A percentile compares a stretch with the other conserved stretches of the same genome.
Evolutionary conservation across 2,797 vertebrate species (phyloP).

Genomic region (Sebastes miniatus): DNA sequence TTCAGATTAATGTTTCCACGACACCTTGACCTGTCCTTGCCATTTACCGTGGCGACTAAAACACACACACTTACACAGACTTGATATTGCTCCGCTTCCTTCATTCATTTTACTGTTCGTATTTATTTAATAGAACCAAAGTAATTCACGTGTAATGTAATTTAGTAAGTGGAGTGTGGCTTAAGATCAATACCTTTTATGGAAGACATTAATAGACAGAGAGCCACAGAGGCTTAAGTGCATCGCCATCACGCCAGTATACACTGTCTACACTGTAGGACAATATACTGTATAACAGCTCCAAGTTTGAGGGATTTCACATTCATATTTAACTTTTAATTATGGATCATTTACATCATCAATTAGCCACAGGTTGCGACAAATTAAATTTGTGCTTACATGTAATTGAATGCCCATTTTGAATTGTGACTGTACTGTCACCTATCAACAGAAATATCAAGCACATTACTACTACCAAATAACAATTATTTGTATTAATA

Average conservation of each 20-base stretch:
- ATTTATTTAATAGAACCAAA: conserved; percentile 33
- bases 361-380: not conserved
- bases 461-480: not conserved
- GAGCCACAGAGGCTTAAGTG: conserved; percentile 35
- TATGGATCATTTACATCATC: not conserved
- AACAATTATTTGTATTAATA: not conserved
- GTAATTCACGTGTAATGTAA: conserved; percentile 52
- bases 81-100: conserved; percentile 3
- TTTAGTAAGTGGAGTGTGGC: conserved; percentile 42
- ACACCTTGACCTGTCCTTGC: conserved; percentile 51
- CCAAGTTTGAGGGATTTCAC: not conserved
- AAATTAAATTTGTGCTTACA: not conserved
- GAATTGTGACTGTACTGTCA: too few species aligned
- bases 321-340: not conserved
- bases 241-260: not conserved
- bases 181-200: conserved; percentile 60
- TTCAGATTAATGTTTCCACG: conserved; percentile 3
- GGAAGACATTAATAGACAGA: conserved; percentile 38
- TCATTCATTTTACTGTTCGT: conserved; percentile 25
- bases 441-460: not conserved
- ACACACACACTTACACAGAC: not conserved
- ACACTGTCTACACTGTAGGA: not conserved
- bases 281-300: not conserved
- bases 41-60: not conserved
- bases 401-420: not conserved